Evolutionary conservation across 1,140 invertebrate species (phyloP).

Genomic region (Hyles euphorbiae): DNA sequence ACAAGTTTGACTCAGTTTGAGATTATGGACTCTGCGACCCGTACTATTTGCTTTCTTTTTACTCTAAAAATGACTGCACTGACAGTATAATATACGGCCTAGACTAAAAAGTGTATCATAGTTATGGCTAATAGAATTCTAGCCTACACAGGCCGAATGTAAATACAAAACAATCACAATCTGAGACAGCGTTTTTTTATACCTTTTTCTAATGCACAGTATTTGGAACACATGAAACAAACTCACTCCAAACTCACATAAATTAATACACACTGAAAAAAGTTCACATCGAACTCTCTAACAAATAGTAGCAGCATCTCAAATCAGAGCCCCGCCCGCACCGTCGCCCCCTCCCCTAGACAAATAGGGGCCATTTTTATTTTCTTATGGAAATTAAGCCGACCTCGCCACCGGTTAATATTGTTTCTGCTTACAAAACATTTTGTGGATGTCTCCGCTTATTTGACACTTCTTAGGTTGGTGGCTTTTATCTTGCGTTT

Average conservation of each 20-base stretch:
- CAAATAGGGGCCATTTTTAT: slow-evolving; percentile 58
- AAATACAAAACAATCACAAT: too few species aligned
- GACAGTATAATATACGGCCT: too few species aligned
- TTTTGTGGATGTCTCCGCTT: slow-evolving; percentile 13
- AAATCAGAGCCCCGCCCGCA: slow-evolving; percentile 29
- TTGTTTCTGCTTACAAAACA: slow-evolving; percentile 27
- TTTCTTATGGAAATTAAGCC: slow-evolving; percentile 58
- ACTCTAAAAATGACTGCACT: too few species aligned
- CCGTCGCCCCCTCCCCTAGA: slow-evolving; percentile 18
- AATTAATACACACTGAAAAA: too few species aligned
- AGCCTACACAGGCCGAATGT: too few species aligned
- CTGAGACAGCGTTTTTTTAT: too few species aligned
- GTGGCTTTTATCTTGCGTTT: neutral
- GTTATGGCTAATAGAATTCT: too few species aligned
- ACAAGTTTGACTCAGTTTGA: slow-evolving; percentile 28
- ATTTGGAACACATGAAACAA: too few species aligned
- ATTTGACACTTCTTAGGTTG: slow-evolving; percentile 14
- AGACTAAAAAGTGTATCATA: too few species aligned
- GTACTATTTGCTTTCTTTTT: neutral
- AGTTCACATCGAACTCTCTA: too few species aligned
- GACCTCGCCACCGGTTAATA: slow-evolving; percentile 35
- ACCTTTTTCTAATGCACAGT: too few species aligned
- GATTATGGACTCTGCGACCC: slow-evolving; percentile 17
- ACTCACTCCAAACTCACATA: too few species aligned
- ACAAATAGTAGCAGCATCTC: neutral